Conservation (phyloP, 2,113 vertebrate genomes). For the Sinocyclocheilus maitianheensis region DNA sequence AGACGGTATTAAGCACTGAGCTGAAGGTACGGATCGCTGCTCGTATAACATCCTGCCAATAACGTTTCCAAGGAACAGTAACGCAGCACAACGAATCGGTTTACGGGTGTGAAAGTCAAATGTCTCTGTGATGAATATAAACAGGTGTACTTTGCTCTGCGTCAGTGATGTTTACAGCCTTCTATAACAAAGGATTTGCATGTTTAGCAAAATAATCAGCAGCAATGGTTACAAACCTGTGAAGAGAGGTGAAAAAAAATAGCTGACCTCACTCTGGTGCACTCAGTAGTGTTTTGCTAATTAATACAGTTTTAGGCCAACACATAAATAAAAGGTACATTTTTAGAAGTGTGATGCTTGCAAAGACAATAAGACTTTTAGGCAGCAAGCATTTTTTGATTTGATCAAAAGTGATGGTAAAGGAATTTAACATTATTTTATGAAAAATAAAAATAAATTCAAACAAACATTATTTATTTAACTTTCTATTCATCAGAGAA, state of each 20-base stretch:
- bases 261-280: not conserved
- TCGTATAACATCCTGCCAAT: conserved; percentile 29
- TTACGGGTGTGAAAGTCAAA: conserved; percentile 22
- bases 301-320: not conserved
- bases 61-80: not conserved
- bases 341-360: too few species aligned
- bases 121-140: conserved; percentile 14
- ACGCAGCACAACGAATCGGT: not conserved
- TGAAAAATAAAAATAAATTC: too few species aligned
- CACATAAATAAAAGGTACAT: too few species aligned
- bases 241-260: not conserved
- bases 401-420: too few species aligned
- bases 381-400: too few species aligned
- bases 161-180: not conserved
- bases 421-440: too few species aligned
- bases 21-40: not conserved
- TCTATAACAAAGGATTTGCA: conserved; percentile 2
- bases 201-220: not conserved
- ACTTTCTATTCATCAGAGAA: too few species aligned
- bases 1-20: conserved; percentile 4
- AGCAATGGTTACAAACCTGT: not conserved
- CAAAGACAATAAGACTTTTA: too few species aligned
- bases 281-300: not conserved
- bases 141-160: conserved; percentile 10
- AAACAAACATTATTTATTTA: too few species aligned